These are phyloP conservation scores for Catharus fuscescens DNA, from an alignment of 2,113 vertebrate genomes.

Conservation along the genomic window DNA sequence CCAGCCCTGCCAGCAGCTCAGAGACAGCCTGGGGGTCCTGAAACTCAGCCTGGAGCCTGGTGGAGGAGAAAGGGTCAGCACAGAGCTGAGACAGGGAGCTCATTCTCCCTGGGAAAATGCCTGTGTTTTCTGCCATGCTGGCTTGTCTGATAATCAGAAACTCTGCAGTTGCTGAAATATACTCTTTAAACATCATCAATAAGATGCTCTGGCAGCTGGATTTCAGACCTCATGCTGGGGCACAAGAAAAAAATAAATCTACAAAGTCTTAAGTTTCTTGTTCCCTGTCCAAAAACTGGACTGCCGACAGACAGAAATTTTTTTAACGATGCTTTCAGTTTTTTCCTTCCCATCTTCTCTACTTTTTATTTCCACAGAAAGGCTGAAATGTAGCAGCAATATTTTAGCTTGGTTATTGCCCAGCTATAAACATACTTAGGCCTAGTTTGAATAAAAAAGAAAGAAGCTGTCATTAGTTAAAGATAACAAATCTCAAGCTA, in stretches of 20 bases:
- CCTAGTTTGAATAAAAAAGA: not conserved
- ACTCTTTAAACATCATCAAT: constrained; percentile 25
- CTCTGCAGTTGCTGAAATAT: not conserved
- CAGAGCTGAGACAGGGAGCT: not conserved
- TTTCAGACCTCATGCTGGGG: not conserved
- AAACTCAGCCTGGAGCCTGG: fast-evolving
- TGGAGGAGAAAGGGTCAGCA: not conserved
- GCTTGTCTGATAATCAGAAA: not conserved
- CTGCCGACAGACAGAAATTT: not conserved
- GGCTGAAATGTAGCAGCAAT: not conserved
- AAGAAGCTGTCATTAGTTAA: constrained; percentile 19
- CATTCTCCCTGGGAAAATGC: not conserved
- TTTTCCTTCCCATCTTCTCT: not conserved
- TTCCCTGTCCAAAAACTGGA: not conserved
- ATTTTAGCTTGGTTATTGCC: not conserved
- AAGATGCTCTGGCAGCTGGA: constrained; percentile 4
- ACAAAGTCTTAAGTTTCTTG: not conserved
- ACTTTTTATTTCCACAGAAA: not conserved
- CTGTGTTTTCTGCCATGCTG: not conserved
- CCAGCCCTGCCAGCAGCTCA: not conserved
- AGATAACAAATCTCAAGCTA: constrained; percentile 35
- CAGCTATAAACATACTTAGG: not conserved
- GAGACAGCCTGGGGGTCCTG: fast-evolving
- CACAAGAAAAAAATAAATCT: not conserved
- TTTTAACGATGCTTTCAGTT: not conserved